phyloP scores from a whole-genome alignment of 2,888 invertebrate species.

The Adineta ricciae region DNA sequence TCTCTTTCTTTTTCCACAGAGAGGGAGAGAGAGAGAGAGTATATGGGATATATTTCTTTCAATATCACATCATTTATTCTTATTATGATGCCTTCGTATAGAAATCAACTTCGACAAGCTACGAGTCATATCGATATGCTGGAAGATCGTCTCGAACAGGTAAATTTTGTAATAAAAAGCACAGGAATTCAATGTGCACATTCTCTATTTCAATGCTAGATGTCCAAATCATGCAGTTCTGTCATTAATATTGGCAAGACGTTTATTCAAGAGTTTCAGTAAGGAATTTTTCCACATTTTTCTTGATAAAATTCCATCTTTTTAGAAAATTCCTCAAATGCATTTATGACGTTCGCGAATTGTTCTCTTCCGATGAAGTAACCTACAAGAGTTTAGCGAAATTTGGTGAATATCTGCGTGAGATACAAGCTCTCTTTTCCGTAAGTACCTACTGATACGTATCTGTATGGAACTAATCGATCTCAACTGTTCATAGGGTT shows the following conservation, averaged over 20 bases:
- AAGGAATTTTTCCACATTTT: neutral
- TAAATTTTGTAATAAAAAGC: neutral
- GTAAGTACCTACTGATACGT: too few species aligned
- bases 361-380: neutral
- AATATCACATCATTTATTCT: neutral
- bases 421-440: neutral
- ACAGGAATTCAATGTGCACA: neutral
- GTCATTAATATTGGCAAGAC: neutral
- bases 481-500: neutral
- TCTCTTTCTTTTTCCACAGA: neutral
- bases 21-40: too few species aligned
- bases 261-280: conserved; percentile 16
- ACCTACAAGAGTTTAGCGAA: conserved; percentile 17
- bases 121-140: conserved; percentile 13
- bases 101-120: conserved; percentile 4
- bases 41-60: neutral
- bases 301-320: neutral
- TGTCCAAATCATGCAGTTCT: neutral
- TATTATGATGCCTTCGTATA: neutral
- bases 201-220: neutral
- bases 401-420: conserved; percentile 9
- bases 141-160: conserved; percentile 10
- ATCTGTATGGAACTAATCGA: neutral
- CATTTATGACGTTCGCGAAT: conserved; percentile 15
- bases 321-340: conserved; percentile 15